Conservation (phyloP, 2,113 vertebrate genomes). For the Larimichthys polyactis region DNA sequence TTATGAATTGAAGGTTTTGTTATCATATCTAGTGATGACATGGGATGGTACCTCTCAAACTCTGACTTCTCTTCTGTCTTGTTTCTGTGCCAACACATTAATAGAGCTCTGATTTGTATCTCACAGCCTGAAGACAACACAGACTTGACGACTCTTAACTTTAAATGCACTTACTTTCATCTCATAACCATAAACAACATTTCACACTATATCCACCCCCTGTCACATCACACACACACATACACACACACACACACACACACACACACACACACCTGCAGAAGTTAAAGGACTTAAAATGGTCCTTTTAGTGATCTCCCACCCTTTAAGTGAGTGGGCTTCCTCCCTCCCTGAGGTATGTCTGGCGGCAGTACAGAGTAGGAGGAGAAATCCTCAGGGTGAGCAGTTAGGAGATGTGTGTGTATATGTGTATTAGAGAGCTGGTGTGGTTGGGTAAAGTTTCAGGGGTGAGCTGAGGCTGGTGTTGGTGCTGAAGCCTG, state of each 20-base stretch:
- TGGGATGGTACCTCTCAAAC: constrained; percentile 4
- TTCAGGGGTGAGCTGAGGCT: constrained; percentile 23
- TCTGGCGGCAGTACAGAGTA: constrained; percentile 44
- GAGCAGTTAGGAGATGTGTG: constrained; percentile 17
- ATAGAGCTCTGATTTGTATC: background rate
- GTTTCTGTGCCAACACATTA: background rate
- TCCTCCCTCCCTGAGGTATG: constrained; percentile 40
- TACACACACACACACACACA: background rate
- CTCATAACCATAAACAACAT: constrained; percentile 12
- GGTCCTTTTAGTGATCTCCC: constrained; percentile 32
- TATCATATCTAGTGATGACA: constrained; percentile 12
- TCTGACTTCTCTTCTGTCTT: background rate
- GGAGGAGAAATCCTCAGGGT: constrained; percentile 49
- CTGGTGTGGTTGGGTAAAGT: background rate
- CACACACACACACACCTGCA: background rate
- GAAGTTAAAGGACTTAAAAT: constrained; percentile 12
- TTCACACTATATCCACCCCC: background rate
- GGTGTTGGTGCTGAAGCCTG: constrained; percentile 7
- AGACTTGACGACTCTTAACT: background rate
- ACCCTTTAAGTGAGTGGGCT: constrained; percentile 48
- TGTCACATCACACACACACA: background rate
- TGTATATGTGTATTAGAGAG: constrained; percentile 2
- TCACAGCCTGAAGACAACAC: constrained; percentile 12
- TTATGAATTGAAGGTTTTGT: background rate
- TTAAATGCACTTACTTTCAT: constrained; percentile 22